These are phyloP conservation scores for Crossaster papposus DNA, from an alignment of 53 echinoderm and acorn worm species.

Conservation along the genomic window DNA sequence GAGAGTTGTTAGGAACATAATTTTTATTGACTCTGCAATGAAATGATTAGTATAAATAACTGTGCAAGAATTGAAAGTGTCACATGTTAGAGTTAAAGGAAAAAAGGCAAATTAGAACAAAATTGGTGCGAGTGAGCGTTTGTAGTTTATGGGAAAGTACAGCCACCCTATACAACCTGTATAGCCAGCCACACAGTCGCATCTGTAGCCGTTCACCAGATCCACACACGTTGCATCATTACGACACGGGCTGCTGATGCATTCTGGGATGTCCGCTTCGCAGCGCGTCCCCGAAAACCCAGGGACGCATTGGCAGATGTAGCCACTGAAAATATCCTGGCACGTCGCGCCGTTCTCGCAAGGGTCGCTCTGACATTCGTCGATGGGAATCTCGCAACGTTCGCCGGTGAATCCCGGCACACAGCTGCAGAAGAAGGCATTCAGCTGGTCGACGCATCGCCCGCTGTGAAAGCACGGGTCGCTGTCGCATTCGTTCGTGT, in stretches of 20 bases:
- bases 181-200: slow-evolving; percentile 71
- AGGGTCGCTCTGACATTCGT: slow-evolving; percentile 65
- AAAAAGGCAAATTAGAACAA: too few species aligned
- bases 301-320: slow-evolving; percentile 52
- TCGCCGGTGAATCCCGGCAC: slow-evolving; percentile 60
- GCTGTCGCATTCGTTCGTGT: slow-evolving; percentile 67
- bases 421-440: slow-evolving; percentile 71
- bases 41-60: background rate
- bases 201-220: slow-evolving; percentile 79
- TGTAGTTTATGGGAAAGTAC: background rate
- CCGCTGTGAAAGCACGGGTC: slow-evolving; percentile 67
- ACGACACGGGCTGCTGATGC: slow-evolving; percentile 37
- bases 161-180: slow-evolving; percentile 26
- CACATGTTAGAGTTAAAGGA: background rate
- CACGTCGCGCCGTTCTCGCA: slow-evolving; percentile 70
- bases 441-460: slow-evolving; percentile 63
- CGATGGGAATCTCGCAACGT: slow-evolving; percentile 54
- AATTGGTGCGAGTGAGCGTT: slow-evolving; percentile 3
- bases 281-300: slow-evolving; percentile 63
- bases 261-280: slow-evolving; percentile 68
- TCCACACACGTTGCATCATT: slow-evolving; percentile 73
- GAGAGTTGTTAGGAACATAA: background rate
- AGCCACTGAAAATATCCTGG: slow-evolving; percentile 58
- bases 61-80: background rate
- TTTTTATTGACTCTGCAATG: slow-evolving; percentile 7